phyloP scores from a whole-genome alignment of 92 coral and sea anemone genomes.

The Parazoanthus swiftii region DNA sequence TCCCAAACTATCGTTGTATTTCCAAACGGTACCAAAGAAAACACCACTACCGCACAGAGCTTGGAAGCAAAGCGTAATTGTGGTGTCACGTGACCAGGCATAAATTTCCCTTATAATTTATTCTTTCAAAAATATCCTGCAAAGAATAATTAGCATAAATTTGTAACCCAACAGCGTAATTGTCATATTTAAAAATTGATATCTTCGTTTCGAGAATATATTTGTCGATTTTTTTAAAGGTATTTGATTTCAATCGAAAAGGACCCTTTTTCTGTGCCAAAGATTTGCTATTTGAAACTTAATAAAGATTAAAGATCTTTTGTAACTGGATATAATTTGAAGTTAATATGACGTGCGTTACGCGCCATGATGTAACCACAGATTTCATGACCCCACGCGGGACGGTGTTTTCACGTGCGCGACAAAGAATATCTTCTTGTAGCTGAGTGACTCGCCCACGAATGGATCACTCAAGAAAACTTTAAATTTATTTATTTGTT shows the following conservation, averaged over 20 bases:
- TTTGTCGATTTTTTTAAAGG: neutral
- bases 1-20: constrained; percentile 35
- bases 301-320: no score
- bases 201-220: neutral
- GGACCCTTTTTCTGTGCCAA: neutral
- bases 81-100: constrained; percentile 31
- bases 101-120: constrained; percentile 34
- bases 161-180: neutral
- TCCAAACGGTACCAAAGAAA: constrained; percentile 16
- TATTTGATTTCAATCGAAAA: neutral
- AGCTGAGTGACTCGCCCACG: neutral
- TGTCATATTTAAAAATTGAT: neutral
- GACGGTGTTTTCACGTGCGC: constrained; percentile 1
- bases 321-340: neutral
- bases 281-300: no score
- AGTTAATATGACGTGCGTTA: neutral
- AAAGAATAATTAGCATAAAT: constrained; percentile 35
- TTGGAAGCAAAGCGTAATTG: neutral
- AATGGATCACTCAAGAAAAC: neutral
- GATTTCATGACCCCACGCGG: neutral
- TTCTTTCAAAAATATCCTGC: neutral
- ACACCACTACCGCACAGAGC: neutral
- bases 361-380: neutral
- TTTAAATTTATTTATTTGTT: neutral
- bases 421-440: neutral